phyloP scores from a whole-genome alignment of 2,113 vertebrate genomes.

The Pimephales promelas region DNA sequence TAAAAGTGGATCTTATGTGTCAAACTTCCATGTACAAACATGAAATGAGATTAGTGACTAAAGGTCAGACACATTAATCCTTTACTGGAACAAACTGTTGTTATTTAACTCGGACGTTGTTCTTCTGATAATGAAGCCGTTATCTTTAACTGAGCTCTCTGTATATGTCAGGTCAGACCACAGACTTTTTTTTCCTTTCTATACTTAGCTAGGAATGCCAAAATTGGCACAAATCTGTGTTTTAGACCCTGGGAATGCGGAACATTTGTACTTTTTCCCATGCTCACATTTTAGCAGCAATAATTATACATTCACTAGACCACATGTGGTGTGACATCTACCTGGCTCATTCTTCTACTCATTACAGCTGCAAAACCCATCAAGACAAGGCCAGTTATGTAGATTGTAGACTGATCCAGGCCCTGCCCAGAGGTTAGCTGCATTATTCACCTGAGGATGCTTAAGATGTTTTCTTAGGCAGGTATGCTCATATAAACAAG shows the following conservation, averaged over 20 bases:
- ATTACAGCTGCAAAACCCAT: not conserved
- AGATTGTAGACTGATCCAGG: not conserved
- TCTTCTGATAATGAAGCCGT: not conserved
- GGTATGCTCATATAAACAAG: not conserved
- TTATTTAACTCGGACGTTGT: slow-evolving; percentile 2
- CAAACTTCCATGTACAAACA: not conserved
- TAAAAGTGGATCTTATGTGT: not conserved
- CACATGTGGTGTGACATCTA: slow-evolving; percentile 9
- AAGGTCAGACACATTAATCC: not conserved
- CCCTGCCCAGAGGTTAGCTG: not conserved
- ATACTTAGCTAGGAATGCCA: slow-evolving; percentile 14
- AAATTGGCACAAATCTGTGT: slow-evolving; percentile 6
- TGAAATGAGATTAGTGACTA: not conserved
- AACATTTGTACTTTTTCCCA: slow-evolving; percentile 3
- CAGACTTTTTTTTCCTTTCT: not conserved
- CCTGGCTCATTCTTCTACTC: not conserved
- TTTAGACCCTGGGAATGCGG: not conserved
- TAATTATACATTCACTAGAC: not conserved
- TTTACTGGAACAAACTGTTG: not conserved
- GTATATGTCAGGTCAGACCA: not conserved
- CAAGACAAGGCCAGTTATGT: not conserved
- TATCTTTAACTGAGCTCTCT: not conserved
- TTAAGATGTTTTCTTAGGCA: not conserved
- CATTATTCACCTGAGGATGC: slow-evolving; percentile 17
- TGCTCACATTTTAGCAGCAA: not conserved